These are phyloP conservation scores for Onchidella celtica DNA, from an alignment of 2,888 invertebrate species.

Conservation along the genomic window DNA sequence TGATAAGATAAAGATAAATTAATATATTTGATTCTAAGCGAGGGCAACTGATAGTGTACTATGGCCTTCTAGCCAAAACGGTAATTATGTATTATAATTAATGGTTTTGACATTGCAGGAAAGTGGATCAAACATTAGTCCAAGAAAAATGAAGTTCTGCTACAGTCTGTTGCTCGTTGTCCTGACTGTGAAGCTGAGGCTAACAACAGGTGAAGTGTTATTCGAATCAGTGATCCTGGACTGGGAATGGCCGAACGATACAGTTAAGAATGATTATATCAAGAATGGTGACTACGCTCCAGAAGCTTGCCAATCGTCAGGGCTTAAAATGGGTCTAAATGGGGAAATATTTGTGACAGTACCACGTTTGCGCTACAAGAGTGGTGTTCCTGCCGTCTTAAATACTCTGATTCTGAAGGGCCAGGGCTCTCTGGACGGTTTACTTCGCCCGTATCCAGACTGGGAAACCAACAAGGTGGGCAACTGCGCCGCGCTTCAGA, in stretches of 20 bases:
- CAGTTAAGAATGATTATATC: background rate
- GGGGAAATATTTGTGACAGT: conserved; percentile 31
- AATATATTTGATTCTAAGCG: too few relatives aligned
- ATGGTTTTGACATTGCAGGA: too few relatives aligned
- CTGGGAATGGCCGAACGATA: conserved; percentile 49
- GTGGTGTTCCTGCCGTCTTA: conserved; percentile 30
- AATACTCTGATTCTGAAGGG: conserved; percentile 45
- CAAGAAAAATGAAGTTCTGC: too few relatives aligned
- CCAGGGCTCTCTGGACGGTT: background rate
- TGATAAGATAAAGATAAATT: too few relatives aligned
- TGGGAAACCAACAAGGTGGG: conserved; percentile 66
- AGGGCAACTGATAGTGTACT: too few relatives aligned
- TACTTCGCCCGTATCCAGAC: conserved; percentile 64
- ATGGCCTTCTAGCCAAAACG: too few relatives aligned
- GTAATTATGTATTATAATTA: too few relatives aligned
- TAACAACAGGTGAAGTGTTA: conserved; percentile 30
- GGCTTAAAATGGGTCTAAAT: background rate
- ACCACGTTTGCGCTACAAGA: conserved; percentile 18
- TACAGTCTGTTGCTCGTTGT: too few relatives aligned
- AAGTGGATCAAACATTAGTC: too few relatives aligned
- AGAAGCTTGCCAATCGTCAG: conserved; percentile 18
- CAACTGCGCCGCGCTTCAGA: conserved; percentile 67
- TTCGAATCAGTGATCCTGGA: conserved; percentile 64
- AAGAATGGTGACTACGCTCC: conserved; percentile 18
- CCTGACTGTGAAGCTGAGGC: too few relatives aligned